Percentiles rank a stretch among this genome's conserved stretches.
Conservation (phyloP, 1,140 invertebrate species). For the Sinonovacula constricta region DNA sequence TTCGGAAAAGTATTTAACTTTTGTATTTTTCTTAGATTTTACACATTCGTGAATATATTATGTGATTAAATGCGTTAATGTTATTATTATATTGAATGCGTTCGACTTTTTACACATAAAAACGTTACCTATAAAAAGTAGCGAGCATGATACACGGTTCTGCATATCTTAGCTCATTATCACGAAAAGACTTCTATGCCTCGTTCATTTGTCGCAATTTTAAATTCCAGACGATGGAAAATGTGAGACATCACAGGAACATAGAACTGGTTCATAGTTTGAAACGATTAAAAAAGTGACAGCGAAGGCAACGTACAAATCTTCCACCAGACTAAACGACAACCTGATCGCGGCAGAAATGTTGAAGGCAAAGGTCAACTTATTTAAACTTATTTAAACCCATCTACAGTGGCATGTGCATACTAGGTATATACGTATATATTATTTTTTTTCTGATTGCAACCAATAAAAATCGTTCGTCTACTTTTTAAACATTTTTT, state of each 20-base stretch:
- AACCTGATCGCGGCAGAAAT: constrained; percentile 57
- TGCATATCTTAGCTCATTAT: neutral
- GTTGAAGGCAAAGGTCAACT: constrained; percentile 45
- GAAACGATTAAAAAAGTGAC: constrained; percentile 60
- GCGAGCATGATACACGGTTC: neutral
- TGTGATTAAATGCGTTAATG: neutral
- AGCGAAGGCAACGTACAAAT: constrained; percentile 73
- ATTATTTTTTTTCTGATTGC: neutral
- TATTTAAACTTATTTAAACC: constrained; percentile 56
- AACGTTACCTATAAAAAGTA: neutral
- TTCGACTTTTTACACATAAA: neutral
- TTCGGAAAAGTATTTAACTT: constrained; percentile 52
- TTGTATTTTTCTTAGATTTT: neutral
- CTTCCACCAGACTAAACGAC: constrained; percentile 69
- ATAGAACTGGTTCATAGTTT: constrained; percentile 24
- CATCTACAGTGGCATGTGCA: constrained; percentile 60
- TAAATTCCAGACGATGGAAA: constrained; percentile 13
- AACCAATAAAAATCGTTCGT: no score
- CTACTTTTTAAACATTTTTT: neutral
- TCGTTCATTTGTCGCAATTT: neutral
- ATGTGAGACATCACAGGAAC: constrained; percentile 16
- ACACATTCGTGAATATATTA: neutral
- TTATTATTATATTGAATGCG: neutral
- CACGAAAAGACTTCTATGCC: neutral
- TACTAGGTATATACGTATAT: constrained; percentile 57